Evolutionary conservation across 2,797 vertebrate genomes (phyloP), one percentile per base, ranked within the genome.

Genomic region (Enteromius fasciolatus): DNA sequence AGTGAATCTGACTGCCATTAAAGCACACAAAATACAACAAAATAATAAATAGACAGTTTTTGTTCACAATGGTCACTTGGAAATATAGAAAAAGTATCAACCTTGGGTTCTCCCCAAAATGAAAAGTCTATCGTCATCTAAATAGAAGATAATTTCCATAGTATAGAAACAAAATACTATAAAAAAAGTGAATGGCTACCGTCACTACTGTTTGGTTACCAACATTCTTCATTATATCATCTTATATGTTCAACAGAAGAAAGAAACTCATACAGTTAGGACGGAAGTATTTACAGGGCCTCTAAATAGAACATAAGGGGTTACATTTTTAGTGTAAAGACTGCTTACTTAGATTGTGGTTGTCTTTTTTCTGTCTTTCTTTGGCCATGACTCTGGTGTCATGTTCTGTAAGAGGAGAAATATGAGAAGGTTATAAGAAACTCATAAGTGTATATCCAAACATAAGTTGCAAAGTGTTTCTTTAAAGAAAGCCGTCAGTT

Each of bases 311-410:
- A 68, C 11, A 11, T 11, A 1, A 48, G 23, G 28, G 17, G 8
- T 61, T 18, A 2, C 20, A 28, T 3, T 44, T 31, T 20, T 66
- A 36, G 28, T 31, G 5, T 5, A 79, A 4, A 75, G 5, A 20
- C 7, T 25, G 94, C 98, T 97, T 92, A 99, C 98, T 99, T 89
- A 99, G 94, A 87, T 99, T 99, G 88, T 99, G 98, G 90, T 99
- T 99, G 93, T 99, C 96, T 91, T 99, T 99, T 91, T 99, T 99
- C 93, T 98, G 97, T 84, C 98, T 95, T 89, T 99, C 98, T 93
- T 99, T 99, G 89, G 96, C 95, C 92, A 97, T 94, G 88, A 96
- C 95, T 92, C 96, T 95, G 72, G 96, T 97, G 94, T 98, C 96
- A 33, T 93, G 96, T 91, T 97, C 97, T 98, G 94, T 91, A 84